Percentiles rank a stretch among this genome's conserved stretches.
phyloP scores from a whole-genome alignment of 1,140 invertebrate species.

The Helicoverpa zea region DNA sequence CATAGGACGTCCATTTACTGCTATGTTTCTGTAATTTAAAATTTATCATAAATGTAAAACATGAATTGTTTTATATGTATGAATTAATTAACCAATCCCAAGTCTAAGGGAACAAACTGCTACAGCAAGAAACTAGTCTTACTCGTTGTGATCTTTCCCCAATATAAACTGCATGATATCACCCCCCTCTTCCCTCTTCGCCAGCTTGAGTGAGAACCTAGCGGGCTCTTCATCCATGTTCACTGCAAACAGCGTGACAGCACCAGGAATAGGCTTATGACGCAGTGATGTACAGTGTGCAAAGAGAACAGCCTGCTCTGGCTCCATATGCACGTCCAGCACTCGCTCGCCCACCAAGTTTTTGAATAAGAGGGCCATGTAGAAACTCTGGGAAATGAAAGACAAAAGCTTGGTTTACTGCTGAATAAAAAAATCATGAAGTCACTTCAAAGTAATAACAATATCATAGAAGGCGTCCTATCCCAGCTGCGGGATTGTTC shows the following conservation, averaged over 20 bases:
- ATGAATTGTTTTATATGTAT: neutral
- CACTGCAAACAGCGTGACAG: conserved; percentile 73
- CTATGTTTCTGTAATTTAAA: conserved; percentile 81
- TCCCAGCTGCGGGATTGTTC: no score
- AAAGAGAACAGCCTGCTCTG: conserved; percentile 69
- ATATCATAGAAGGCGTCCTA: no score
- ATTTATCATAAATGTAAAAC: neutral
- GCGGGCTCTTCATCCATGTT: conserved; percentile 78
- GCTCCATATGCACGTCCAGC: conserved; percentile 68
- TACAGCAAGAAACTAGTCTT: conserved; percentile 4
- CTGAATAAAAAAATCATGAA: no score
- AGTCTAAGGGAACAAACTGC: no score
- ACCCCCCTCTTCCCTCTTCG: conserved; percentile 73
- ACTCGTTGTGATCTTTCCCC: conserved; percentile 72
- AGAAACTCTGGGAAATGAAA: conserved; percentile 74
- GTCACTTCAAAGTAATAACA: no score
- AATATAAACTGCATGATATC: conserved; percentile 82
- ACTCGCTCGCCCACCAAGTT: conserved; percentile 80
- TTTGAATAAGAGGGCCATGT: conserved; percentile 82
- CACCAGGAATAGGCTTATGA: conserved; percentile 68
- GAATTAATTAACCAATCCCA: no score
- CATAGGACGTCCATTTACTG: conserved; percentile 86
- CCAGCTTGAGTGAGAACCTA: conserved; percentile 72
- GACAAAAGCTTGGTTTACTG: no score
- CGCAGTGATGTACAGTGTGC: conserved; percentile 79